Evolutionary conservation across 2,888 invertebrate genomes (phyloP), one percentile per base, ranked within the genome.

Genomic region (Electrophaes corylata): DNA sequence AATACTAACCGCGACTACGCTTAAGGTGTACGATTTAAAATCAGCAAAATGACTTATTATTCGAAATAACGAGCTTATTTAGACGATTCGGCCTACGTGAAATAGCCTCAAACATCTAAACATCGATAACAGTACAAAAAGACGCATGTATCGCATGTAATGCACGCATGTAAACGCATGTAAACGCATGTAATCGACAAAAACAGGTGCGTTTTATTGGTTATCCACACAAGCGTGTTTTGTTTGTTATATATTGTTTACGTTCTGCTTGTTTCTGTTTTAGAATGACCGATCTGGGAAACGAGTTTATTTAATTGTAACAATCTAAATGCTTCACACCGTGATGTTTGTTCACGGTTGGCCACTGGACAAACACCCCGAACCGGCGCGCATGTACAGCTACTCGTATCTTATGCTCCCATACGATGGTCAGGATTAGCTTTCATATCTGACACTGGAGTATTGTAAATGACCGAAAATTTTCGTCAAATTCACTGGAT

Each of bases 271-370:
- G 10, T 49, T 53, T 55, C 47, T 50, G 48, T 58, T 59, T 57
- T 26, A 41, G 40, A 26, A 50, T 35, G 18, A 31, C 45, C 43
- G 43, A 40, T 47, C 41, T 44, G 60, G 55, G 40, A 49, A 63
- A 65, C 65, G 58, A 62, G 60, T 62, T 69, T 73, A 71, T 62
- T 69, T 73, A 71, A 76, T 71, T 62, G 76, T 77, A 79, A 78
- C 77, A 76, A 78, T 81, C 76, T 46, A 73, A 75, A 65, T 60
- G 68, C 64, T 75, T 72, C 71, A 73, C 74, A 69, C 69, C 68
- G 71, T 67, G 69, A 66, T 81, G 77, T 84, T 82, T 84, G 78
- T 69, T 73, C 78, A 76, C 76, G 75, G 65, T 68, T 59, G 60
- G 64, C 69, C 66, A 68, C 63, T 68, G 67, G 63, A 62, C 70